Conservation (phyloP, 2,113 vertebrate species). For the Heteronetta atricapilla region DNA sequence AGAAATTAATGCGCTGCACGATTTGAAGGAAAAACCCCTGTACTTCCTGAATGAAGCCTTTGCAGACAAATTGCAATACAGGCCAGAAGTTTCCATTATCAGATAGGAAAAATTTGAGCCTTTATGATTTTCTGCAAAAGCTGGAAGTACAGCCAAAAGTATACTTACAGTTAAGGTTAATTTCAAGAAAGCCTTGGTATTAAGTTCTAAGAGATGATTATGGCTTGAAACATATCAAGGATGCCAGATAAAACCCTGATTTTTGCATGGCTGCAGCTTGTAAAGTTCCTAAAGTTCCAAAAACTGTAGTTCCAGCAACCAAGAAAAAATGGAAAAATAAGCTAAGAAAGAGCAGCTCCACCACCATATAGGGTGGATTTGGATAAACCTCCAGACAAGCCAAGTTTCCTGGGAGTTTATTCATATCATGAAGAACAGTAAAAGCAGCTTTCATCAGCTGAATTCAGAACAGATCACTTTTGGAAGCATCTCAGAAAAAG, state of each 20-base stretch:
- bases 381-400: neutral
- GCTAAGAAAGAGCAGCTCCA: neutral
- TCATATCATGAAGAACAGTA: neutral
- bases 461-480: neutral
- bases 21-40: neutral
- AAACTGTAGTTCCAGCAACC: neutral
- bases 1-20: constrained; percentile 46
- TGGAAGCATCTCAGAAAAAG: neutral
- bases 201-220: neutral
- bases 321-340: neutral
- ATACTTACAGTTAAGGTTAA: neutral
- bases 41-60: neutral
- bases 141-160: neutral
- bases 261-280: neutral
- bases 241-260: neutral
- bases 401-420: neutral
- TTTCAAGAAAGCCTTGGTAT: neutral
- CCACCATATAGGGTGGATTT: neutral
- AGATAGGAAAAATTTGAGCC: constrained; percentile 8
- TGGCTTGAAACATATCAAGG: neutral
- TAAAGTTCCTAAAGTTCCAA: neutral
- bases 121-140: constrained; percentile 45
- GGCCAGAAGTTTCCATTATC: neutral
- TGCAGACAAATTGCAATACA: constrained; percentile 3
- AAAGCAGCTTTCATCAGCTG: neutral